phyloP scores from a whole-genome alignment of 2,888 invertebrate genomes.

The Rotaria sp. region DNA sequence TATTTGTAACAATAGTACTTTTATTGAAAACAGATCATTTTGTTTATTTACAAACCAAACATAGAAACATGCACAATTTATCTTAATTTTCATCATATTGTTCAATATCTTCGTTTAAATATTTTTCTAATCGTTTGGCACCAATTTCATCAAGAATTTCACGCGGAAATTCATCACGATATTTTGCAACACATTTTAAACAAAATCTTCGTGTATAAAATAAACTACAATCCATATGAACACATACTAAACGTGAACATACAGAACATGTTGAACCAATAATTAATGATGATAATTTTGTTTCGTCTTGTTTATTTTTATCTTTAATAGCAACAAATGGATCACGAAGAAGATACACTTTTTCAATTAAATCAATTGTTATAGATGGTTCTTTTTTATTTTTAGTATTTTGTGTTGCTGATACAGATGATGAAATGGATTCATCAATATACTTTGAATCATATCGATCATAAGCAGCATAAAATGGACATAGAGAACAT shows the following conservation, averaged over 20 bases:
- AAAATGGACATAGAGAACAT: constrained; percentile 3
- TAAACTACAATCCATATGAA: background rate
- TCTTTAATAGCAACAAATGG: constrained; percentile 5
- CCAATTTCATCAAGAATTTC: background rate
- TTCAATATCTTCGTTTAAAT: background rate
- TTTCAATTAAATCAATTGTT: background rate
- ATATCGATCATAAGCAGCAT: constrained; percentile 1
- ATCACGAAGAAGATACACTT: background rate
- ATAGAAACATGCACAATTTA: too few species aligned
- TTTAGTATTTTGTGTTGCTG: background rate
- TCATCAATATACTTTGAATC: background rate
- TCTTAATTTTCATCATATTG: background rate
- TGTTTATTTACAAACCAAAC: background rate
- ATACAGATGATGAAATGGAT: background rate
- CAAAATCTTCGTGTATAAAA: constrained; percentile 8
- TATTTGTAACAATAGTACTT: too few species aligned
- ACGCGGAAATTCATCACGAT: background rate
- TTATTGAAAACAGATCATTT: too few species aligned
- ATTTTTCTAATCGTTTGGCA: background rate
- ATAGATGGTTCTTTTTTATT: background rate
- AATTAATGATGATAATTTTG: background rate
- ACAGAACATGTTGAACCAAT: background rate
- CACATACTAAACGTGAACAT: background rate
- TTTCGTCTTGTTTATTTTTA: background rate
- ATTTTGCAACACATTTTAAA: background rate